Conservation (phyloP, 1,140 invertebrate species). For the Lysiphlebus fabarum region DNA sequence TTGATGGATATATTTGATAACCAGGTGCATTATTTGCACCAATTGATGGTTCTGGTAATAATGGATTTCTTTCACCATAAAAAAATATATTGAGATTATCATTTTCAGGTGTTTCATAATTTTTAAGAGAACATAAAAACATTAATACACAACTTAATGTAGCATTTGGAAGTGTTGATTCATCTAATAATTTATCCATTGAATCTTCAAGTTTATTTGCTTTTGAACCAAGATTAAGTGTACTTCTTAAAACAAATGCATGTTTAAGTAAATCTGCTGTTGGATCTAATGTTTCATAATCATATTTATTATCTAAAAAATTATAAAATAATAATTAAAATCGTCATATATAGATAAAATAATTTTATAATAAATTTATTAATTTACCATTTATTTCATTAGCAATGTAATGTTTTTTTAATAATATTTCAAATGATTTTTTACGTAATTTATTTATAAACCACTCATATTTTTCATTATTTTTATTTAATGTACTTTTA, state of each 20-base stretch:
- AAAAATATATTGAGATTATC: constrained; percentile 28
- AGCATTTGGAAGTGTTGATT: constrained; percentile 23
- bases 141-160: constrained; percentile 31
- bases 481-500: constrained; percentile 26
- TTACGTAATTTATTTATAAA: constrained; percentile 34
- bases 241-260: constrained; percentile 37
- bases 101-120: constrained; percentile 28
- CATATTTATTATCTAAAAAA: constrained; percentile 24
- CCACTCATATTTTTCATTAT: constrained; percentile 25
- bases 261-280: constrained; percentile 44
- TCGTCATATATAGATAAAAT: background rate
- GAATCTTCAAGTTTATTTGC: constrained; percentile 40
- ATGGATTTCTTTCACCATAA: background rate
- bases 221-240: constrained; percentile 27
- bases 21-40: constrained; percentile 29
- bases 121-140: constrained; percentile 42
- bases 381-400: constrained; percentile 17
- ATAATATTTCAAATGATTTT: constrained; percentile 44
- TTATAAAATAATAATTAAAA: constrained; percentile 13
- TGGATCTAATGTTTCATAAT: constrained; percentile 36
- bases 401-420: constrained; percentile 36
- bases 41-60: constrained; percentile 31
- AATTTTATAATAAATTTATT: background rate
- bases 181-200: constrained; percentile 30
- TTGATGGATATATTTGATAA: constrained; percentile 45